Percentiles rank a stretch among this genome's conserved stretches.
Conservation (phyloP, 2,797 vertebrate species). For the Bucorvus abyssinicus region DNA sequence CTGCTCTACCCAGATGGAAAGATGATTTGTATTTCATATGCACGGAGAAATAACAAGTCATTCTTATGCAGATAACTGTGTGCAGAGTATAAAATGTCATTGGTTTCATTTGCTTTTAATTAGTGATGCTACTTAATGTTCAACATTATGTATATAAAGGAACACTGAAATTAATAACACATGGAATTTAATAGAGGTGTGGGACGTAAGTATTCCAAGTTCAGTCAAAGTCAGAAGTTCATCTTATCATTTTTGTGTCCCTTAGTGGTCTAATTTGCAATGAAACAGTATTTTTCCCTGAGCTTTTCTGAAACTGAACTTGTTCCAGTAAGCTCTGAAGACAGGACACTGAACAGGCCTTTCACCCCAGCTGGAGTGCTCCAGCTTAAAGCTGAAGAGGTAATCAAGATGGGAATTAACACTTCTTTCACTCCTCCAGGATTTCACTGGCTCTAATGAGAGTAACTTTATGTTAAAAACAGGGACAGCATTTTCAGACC, state of each 20-base stretch:
- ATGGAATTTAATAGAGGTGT: background rate
- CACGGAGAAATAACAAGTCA: background rate
- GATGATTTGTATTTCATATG: background rate
- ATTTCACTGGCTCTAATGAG: background rate
- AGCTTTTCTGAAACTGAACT: conserved; percentile 30
- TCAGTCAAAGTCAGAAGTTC: background rate
- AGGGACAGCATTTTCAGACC: background rate
- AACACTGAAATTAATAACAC: background rate
- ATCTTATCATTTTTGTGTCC: background rate
- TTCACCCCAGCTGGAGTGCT: background rate
- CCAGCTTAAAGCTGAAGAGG: background rate
- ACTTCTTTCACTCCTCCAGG: background rate
- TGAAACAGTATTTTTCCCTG: background rate
- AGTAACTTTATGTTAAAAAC: background rate
- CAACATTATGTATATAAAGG: background rate
- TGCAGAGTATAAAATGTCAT: background rate
- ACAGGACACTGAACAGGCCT: conserved; percentile 26
- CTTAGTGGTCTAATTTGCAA: background rate
- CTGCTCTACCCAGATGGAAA: conserved; percentile 29
- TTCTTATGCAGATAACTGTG: background rate
- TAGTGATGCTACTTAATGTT: background rate
- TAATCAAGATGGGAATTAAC: conserved; percentile 16
- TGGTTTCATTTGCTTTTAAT: background rate
- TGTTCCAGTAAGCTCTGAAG: background rate
- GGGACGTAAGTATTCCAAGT: background rate